phyloP scores from a whole-genome alignment of 2,888 invertebrate genomes.

The Unio delphinus region DNA sequence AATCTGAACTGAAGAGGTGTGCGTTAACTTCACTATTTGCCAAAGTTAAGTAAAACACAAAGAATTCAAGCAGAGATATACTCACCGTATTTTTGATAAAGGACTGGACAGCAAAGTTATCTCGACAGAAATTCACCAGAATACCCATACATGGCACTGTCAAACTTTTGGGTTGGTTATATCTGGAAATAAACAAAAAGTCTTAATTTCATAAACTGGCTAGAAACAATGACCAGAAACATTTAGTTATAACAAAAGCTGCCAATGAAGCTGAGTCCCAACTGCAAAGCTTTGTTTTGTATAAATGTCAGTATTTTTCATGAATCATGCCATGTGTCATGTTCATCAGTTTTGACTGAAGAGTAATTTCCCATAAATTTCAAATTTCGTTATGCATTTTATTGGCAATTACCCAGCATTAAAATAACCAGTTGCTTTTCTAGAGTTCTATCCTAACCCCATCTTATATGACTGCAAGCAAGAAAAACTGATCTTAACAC shows the following conservation, averaged over 20 bases:
- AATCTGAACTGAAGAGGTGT: neutral
- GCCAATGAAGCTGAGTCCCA: neutral
- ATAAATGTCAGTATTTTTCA: no score
- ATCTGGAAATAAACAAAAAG: slow-evolving; percentile 16
- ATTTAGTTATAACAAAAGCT: no score
- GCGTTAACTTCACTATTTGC: slow-evolving; percentile 1
- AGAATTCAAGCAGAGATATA: slow-evolving; percentile 1
- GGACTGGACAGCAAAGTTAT: slow-evolving; percentile 61
- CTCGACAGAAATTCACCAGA: slow-evolving; percentile 63
- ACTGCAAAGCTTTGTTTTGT: no score
- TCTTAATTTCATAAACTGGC: neutral
- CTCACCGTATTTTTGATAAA: slow-evolving; percentile 61
- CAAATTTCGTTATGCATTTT: no score
- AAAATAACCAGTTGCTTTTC: no score
- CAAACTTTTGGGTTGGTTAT: slow-evolving; percentile 40
- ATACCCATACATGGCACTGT: slow-evolving; percentile 61
- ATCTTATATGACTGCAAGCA: no score
- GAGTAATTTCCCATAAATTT: no score
- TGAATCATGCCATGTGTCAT: no score
- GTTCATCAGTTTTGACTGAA: no score
- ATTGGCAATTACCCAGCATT: no score
- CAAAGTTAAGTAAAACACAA: slow-evolving; percentile 3
- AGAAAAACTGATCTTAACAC: no score
- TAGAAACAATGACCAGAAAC: neutral
- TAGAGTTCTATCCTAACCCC: no score